phyloP scores from a whole-genome alignment of 2,888 invertebrate species.

The Tiphia femorata region DNA sequence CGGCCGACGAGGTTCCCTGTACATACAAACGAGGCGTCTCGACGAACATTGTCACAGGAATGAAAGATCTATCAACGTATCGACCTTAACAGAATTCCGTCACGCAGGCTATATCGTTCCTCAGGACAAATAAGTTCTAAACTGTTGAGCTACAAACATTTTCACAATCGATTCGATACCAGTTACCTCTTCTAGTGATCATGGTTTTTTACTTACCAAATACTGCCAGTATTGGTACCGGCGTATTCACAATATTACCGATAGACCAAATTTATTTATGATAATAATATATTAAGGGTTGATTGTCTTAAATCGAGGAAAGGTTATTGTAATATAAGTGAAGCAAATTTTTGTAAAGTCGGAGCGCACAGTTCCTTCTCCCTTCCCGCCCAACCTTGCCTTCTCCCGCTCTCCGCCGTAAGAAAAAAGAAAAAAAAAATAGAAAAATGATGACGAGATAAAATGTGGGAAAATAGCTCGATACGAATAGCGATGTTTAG shows the following conservation, averaged over 20 bases:
- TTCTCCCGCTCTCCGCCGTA: too few relatives aligned
- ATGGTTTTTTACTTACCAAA: constrained; percentile 63
- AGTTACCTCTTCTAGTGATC: constrained; percentile 54
- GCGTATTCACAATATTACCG: constrained; percentile 68
- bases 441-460: neutral
- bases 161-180: constrained; percentile 31
- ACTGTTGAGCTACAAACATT: constrained; percentile 16
- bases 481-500: constrained; percentile 34
- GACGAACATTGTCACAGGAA: too few relatives aligned
- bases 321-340: constrained; percentile 64
- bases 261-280: constrained; percentile 70
- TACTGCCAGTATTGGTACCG: constrained; percentile 66
- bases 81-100: too few relatives aligned
- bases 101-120: constrained; percentile 24
- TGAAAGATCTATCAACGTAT: too few relatives aligned
- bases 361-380: constrained; percentile 65
- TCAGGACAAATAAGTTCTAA: constrained; percentile 12
- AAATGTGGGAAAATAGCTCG: constrained; percentile 36
- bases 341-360: constrained; percentile 62
- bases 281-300: constrained; percentile 68
- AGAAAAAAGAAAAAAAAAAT: neutral
- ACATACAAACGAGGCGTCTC: too few relatives aligned
- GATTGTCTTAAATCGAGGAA: constrained; percentile 63
- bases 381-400: too few relatives aligned
- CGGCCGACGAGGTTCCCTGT: too few relatives aligned